Evolutionary conservation across 2,797 vertebrate genomes (phyloP).

Genomic region (Limnodromus scolopaceus): DNA sequence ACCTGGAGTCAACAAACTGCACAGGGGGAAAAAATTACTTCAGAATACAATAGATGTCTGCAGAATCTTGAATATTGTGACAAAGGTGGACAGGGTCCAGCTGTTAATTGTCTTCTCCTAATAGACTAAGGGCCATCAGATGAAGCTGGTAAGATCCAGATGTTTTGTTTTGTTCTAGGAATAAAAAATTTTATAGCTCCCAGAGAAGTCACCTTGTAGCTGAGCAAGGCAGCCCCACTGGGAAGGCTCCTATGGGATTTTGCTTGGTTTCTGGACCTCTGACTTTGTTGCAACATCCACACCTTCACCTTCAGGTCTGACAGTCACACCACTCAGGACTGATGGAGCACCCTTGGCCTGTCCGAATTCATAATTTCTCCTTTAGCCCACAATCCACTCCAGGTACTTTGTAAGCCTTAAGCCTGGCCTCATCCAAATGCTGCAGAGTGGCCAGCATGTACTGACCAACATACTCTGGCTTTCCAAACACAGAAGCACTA

Average conservation of each 20-base stretch:
- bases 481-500: background rate
- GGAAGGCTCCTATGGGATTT: background rate
- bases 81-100: background rate
- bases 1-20: background rate
- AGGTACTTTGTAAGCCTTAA: background rate
- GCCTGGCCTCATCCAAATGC: background rate
- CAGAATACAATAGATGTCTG: background rate
- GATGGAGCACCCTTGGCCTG: background rate
- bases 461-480: background rate
- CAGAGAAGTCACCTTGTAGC: background rate
- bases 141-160: background rate
- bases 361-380: background rate
- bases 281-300: background rate
- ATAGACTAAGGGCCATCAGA: background rate
- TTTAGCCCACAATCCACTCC: background rate
- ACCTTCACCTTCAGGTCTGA: fast-evolving
- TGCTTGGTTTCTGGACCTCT: background rate
- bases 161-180: background rate
- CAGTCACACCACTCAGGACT: background rate
- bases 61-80: background rate
- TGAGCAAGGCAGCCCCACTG: background rate
- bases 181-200: background rate
- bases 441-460: background rate
- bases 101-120: background rate
- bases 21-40: background rate